Base-by-base conservation (phyloP, 2,797 vertebrate genomes). In the Sebastes flavidus region DNA sequence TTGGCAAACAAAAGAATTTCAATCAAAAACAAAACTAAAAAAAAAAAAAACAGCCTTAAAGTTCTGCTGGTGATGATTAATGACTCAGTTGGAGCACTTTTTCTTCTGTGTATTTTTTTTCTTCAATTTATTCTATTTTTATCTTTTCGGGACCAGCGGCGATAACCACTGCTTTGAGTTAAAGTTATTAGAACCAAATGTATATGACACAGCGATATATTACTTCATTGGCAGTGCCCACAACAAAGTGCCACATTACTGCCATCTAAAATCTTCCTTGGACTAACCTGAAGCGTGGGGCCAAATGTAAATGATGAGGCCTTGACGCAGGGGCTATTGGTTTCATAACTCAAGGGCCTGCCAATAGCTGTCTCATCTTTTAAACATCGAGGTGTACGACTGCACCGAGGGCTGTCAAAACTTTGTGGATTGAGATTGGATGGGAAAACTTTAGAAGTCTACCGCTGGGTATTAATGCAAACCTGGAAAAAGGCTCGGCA, bases 291-390 rank as follows among this genome's bases (percentile, higher is more conserved):
- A 82, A 87, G 83, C 60, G 24, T 80, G 76, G 78, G 83, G 80
- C 82, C 81, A 89, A 83, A 91, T 87, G 85, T 88, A 93, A 92
- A 92, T 92, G 88, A 86, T 70, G 75, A 86, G 80, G 82, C 89
- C 88, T 92, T 92, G 82, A 88, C 25, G 83, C 83, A 55, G 59
- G 46, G 61, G 76, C 86, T 92, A 90, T 90, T 91, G 88, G 87
- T 87, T 90, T 91, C 88, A 94, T 94, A 94, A 92, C 81, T 95
- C 92, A 93, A 71, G 70, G 65, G 76, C 75, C 84, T 91, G 94
- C 90, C 92, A 91, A 94, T 92, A 89, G 65, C 75, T 73, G 58
- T 78, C 92, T 94, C 88, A 94, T 95, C 83, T 94, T 95, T 94
- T 91, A 94, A 93, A 94, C 89, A 94, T 91, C 13, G 65, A 80